These are phyloP conservation scores for Melinopterus prodromus DNA, from an alignment of 2,888 invertebrate species.

Conservation along the genomic window DNA sequence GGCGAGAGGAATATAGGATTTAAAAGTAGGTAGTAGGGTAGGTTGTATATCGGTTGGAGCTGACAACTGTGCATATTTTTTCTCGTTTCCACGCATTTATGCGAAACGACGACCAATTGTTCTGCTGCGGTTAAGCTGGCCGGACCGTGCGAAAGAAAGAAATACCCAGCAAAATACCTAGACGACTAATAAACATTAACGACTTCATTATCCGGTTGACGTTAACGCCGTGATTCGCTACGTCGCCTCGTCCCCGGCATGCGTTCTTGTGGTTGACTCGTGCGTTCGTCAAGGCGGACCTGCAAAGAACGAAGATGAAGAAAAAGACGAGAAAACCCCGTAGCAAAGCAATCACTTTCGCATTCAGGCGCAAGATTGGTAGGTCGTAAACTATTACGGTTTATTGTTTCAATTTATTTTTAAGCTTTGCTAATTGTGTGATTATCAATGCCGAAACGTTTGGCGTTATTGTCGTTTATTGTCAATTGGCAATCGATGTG, in stretches of 20 bases:
- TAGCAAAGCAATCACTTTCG: not conserved
- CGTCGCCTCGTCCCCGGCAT: conserved; percentile 7
- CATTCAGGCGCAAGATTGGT: not conserved
- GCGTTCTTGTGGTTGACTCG: not conserved
- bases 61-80: too few relatives aligned
- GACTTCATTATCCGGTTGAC: conserved; percentile 35
- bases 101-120: conserved; percentile 28
- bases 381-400: conserved; percentile 19
- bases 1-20: too few relatives aligned
- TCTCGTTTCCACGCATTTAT: conserved; percentile 23
- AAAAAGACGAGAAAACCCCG: not conserved
- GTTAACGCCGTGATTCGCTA: conserved; percentile 18
- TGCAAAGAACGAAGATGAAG: not conserved
- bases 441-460: conserved; percentile 18
- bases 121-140: conserved; percentile 22
- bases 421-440: conserved; percentile 18
- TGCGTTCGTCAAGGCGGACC: not conserved
- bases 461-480: not conserved
- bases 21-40: too few relatives aligned
- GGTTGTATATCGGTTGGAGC: too few relatives aligned
- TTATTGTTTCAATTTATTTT: conserved; percentile 16
- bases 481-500: not conserved
- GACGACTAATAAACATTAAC: conserved; percentile 39
- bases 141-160: conserved; percentile 31
- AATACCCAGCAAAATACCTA: conserved; percentile 25